A percentile compares a stretch with the other conserved stretches of the same genome.
Evolutionary conservation across 2,113 vertebrate genomes (phyloP).

Genomic region (Erpornis zantholeuca): DNA sequence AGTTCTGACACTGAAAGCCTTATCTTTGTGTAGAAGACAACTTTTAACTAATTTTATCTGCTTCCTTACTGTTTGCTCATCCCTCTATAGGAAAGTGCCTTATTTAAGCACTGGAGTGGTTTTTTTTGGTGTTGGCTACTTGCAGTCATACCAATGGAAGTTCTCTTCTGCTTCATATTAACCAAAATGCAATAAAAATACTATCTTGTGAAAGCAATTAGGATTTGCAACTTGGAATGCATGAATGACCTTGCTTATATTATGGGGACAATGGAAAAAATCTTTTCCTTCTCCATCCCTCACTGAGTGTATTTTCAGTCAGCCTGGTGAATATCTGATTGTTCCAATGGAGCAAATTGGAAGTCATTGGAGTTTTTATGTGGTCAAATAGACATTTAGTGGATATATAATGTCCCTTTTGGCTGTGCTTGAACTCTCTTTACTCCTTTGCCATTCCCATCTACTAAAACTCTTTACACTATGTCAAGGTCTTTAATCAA

Average conservation of each 20-base stretch:
- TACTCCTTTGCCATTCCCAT: conserved; percentile 54
- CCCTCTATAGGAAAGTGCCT: conserved; percentile 52
- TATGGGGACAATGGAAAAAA: conserved; percentile 39
- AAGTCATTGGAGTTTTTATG: conserved; percentile 33
- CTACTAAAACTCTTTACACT: conserved; percentile 50
- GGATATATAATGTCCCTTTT: conserved; percentile 54
- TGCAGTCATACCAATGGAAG: conserved; percentile 18
- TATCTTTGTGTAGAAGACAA: conserved; percentile 64
- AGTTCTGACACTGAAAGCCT: conserved; percentile 81
- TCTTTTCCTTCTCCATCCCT: conserved; percentile 1
- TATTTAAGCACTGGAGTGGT: conserved; percentile 61
- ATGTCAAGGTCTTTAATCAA: conserved; percentile 72
- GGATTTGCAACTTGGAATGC: conserved; percentile 48
- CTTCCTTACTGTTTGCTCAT: conserved; percentile 45
- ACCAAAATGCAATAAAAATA: conserved; percentile 48
- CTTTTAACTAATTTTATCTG: conserved; percentile 63
- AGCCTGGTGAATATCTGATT: conserved; percentile 1
- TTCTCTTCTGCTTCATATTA: conserved; percentile 58
- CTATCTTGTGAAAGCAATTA: conserved; percentile 56
- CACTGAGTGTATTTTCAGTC: conserved; percentile 46
- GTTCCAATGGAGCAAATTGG: background rate
- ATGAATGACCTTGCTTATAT: conserved; percentile 42
- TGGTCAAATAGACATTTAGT: conserved; percentile 43
- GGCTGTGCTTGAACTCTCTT: conserved; percentile 50
- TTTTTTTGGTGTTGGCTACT: conserved; percentile 41